These are phyloP conservation scores for Aurelia aurita DNA, from an alignment of 30 jellyfish, hydroid and myxozoan genomes.

Conservation along the genomic window DNA sequence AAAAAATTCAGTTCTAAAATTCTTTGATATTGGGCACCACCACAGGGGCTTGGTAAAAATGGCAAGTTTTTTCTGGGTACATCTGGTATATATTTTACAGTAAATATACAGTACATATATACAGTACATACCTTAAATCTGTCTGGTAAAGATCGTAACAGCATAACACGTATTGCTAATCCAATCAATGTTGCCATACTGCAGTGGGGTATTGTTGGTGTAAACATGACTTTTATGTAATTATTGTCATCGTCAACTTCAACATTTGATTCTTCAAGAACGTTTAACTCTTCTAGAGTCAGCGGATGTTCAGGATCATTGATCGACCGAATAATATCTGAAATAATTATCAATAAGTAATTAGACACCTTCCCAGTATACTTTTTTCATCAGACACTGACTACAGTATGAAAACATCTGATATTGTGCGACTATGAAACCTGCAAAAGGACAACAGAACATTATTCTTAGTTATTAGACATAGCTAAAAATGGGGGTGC, in stretches of 20 bases:
- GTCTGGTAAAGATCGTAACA: slow-evolving; percentile 87
- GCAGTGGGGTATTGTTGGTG: slow-evolving; percentile 98
- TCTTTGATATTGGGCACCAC: too few relatives aligned
- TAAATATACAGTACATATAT: background rate
- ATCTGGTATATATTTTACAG: background rate
- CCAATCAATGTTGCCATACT: slow-evolving; percentile 99
- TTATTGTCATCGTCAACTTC: slow-evolving; percentile 73
- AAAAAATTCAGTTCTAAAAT: too few relatives aligned
- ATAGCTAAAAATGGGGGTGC: too few relatives aligned
- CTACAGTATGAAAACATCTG: background rate
- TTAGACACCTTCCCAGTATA: background rate
- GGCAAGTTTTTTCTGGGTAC: too few relatives aligned
- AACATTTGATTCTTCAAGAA: slow-evolving; percentile 80
- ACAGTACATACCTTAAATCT: slow-evolving; percentile 74
- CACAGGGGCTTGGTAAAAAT: too few relatives aligned
- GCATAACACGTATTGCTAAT: slow-evolving; percentile 86
- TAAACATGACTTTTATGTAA: slow-evolving; percentile 70
- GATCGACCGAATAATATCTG: slow-evolving; percentile 78
- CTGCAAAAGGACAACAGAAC: too few relatives aligned
- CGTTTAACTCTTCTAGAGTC: slow-evolving; percentile 92
- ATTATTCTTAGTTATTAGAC: too few relatives aligned
- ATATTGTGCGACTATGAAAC: too few relatives aligned
- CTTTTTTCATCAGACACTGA: background rate
- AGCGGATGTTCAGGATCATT: slow-evolving; percentile 97
- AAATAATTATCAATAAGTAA: background rate